These are phyloP conservation scores for Propithecus perrieri DNA, from an alignment of 2,797 vertebrate genomes.

Conservation along the genomic window DNA sequence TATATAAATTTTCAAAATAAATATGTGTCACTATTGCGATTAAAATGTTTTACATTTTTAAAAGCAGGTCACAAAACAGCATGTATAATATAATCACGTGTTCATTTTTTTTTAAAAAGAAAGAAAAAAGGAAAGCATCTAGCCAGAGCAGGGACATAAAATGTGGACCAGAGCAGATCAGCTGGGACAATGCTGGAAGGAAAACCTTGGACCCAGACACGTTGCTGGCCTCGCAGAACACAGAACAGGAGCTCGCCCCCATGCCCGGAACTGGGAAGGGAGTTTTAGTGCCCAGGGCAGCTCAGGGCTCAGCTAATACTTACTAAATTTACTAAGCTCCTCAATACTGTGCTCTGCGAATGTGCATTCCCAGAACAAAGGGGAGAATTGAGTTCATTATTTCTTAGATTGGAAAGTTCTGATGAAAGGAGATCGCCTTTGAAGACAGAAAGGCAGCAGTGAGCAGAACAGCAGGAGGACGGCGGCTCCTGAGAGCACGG, in stretches of 20 bases:
- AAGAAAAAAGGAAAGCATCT: not conserved
- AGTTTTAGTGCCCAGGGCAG: not conserved
- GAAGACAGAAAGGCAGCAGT: not conserved
- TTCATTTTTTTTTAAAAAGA: not conserved
- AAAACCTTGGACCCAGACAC: not conserved
- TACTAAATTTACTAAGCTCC: not conserved
- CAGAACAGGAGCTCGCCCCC: not conserved
- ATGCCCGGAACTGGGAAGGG: not conserved
- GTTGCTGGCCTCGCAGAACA: not conserved
- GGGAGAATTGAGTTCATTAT: slow-evolving; percentile 7
- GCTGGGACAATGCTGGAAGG: not conserved
- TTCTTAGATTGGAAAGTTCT: not conserved
- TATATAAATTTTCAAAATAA: not conserved
- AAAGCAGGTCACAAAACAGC: not conserved
- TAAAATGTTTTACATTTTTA: not conserved
- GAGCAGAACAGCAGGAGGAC: slow-evolving; percentile 16
- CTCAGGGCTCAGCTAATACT: not conserved
- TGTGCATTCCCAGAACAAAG: not conserved
- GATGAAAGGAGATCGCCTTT: slow-evolving; percentile 48
- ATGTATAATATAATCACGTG: not conserved
- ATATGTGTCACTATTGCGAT: not conserved
- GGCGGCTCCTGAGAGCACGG: not conserved
- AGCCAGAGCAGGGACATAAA: not conserved
- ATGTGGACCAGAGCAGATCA: not conserved
- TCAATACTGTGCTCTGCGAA: not conserved